These are phyloP conservation scores for Platanista minor DNA, from an alignment of 2,113 vertebrate genomes.

Conservation along the genomic window DNA sequence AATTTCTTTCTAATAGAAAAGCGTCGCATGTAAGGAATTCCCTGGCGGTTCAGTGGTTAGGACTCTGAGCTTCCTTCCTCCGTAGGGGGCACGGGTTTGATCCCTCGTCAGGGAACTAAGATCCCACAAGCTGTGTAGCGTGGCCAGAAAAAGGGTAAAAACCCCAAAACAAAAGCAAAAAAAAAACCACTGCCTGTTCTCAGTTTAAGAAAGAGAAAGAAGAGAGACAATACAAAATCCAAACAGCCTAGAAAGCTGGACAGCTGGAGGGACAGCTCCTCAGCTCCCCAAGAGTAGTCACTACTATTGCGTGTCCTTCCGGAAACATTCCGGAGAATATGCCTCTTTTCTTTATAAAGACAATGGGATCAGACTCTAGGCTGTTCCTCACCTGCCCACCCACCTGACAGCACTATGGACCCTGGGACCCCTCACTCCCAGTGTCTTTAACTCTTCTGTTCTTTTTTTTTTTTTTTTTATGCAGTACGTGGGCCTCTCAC, in stretches of 20 bases:
- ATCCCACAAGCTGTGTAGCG: no score
- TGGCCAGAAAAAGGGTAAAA: no score
- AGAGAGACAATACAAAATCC: neutral
- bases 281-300: neutral
- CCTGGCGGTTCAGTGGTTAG: no score
- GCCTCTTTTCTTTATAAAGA: neutral
- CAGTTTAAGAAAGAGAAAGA: neutral
- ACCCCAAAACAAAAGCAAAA: no score
- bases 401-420: rapidly evolving
- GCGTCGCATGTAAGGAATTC: no score
- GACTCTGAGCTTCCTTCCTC: no score
- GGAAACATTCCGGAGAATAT: neutral
- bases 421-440: rapidly evolving
- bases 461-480: no score
- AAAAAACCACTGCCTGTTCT: neutral
- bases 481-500: no score
- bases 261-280: neutral
- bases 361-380: rapidly evolving
- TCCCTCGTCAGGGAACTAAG: no score
- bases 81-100: no score
- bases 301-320: rapidly evolving
- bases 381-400: neutral
- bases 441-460: neutral
- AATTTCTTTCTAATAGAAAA: neutral
- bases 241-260: neutral